A percentile compares a stretch with the other conserved stretches of the same genome.
phyloP scores from a whole-genome alignment of 2,113 vertebrate genomes.

The Osmerus eperlanus region DNA sequence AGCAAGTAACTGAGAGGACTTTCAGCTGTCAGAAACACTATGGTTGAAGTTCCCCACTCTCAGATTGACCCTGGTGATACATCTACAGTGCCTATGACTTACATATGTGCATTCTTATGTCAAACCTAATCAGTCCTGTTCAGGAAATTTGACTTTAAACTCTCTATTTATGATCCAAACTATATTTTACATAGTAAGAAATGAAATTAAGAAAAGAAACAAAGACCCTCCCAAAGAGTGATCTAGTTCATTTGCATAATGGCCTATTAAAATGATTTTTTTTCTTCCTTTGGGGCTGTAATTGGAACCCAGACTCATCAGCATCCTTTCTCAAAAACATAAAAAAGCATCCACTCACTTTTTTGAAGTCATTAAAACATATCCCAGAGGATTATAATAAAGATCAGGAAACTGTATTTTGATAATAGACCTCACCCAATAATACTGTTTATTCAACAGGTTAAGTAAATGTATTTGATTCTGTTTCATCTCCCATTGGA shows the following conservation, averaged over 20 bases:
- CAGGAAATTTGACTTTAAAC: too few species aligned
- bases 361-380: conserved; percentile 11
- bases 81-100: not conserved
- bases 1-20: conserved; percentile 21
- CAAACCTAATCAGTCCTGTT: too few species aligned
- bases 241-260: conserved; percentile 57
- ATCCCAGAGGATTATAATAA: conserved; percentile 10
- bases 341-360: conserved; percentile 9
- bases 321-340: conserved; percentile 31
- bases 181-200: conserved; percentile 8
- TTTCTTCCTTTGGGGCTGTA: conserved; percentile 20
- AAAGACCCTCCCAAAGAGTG: conserved; percentile 18
- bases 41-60: conserved; percentile 5
- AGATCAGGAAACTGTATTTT: conserved; percentile 13
- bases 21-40: conserved; percentile 55
- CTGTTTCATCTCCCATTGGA: conserved; percentile 14
- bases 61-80: conserved; percentile 8
- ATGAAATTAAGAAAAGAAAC: too few species aligned
- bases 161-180: not conserved
- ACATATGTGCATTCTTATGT: too few species aligned
- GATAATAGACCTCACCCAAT: conserved; percentile 9
- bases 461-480: not conserved
- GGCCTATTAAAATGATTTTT: conserved; percentile 53
- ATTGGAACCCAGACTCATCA: conserved; percentile 42
- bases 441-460: not conserved